phyloP scores from a whole-genome alignment of 1,140 invertebrate species.

The Aphis craccivora region DNA sequence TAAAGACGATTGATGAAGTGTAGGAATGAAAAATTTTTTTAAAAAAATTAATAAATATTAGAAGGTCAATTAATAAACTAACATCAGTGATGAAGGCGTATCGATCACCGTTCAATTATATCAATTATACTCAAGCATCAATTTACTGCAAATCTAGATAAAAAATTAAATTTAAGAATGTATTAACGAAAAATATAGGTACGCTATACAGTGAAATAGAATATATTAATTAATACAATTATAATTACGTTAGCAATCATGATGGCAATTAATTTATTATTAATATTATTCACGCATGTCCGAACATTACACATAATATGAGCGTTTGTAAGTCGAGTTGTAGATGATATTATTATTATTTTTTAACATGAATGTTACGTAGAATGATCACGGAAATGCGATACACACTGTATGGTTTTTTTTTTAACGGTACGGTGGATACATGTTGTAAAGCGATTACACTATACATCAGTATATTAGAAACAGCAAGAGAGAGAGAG shows the following conservation, averaged over 20 bases:
- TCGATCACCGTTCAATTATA: background rate
- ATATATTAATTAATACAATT: background rate
- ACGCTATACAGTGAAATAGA: background rate
- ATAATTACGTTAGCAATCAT: background rate
- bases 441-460: background rate
- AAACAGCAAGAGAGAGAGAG: background rate
- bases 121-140: background rate
- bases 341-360: background rate
- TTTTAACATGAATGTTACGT: background rate
- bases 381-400: background rate
- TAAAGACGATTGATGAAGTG: background rate
- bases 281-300: background rate
- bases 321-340: background rate
- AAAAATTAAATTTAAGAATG: background rate
- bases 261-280: background rate
- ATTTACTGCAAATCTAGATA: background rate
- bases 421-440: constrained; percentile 20
- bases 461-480: background rate
- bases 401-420: background rate
- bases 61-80: background rate
- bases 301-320: background rate
- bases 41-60: background rate
- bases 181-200: background rate
- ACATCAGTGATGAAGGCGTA: background rate
- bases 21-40: background rate